Conservation (phyloP, 2,797 vertebrate species). For the Aphelocoma californica region DNA sequence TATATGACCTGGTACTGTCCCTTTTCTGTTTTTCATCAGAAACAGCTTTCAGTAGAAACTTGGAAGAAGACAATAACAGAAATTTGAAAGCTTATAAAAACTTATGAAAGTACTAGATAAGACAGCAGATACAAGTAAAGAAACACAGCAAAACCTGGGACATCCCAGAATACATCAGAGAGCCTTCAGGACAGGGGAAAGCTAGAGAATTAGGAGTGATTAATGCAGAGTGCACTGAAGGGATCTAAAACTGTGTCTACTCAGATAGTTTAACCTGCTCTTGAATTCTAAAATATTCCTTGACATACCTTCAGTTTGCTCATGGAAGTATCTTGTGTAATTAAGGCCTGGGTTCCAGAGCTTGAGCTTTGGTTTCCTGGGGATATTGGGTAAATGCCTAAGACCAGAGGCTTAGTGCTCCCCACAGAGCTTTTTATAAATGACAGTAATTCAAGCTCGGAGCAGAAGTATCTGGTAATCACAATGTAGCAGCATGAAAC, state of each 20-base stretch:
- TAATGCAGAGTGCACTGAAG: not conserved
- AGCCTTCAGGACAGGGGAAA: not conserved
- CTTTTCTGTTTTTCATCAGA: not conserved
- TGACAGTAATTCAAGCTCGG: not conserved
- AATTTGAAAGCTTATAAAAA: not conserved
- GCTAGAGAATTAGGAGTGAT: not conserved
- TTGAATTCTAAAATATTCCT: conserved; percentile 35
- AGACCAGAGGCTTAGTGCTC: not conserved
- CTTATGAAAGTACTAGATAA: not conserved
- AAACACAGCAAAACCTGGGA: not conserved
- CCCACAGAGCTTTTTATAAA: not conserved
- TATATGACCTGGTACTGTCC: not conserved
- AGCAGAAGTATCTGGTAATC: not conserved
- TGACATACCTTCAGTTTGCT: conserved; percentile 16
- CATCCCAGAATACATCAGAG: not conserved
- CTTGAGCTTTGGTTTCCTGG: not conserved
- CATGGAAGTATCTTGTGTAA: not conserved
- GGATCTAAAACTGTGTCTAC: not conserved
- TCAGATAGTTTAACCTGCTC: not conserved
- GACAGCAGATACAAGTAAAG: not conserved
- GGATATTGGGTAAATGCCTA: not conserved
- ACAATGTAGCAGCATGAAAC: not conserved
- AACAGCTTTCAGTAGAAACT: not conserved
- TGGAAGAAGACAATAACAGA: not conserved
- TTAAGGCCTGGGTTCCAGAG: not conserved